Evolutionary conservation across 2,797 vertebrate genomes (phyloP), one percentile per base, ranked within the genome.

Genomic region (Prionace glauca): DNA sequence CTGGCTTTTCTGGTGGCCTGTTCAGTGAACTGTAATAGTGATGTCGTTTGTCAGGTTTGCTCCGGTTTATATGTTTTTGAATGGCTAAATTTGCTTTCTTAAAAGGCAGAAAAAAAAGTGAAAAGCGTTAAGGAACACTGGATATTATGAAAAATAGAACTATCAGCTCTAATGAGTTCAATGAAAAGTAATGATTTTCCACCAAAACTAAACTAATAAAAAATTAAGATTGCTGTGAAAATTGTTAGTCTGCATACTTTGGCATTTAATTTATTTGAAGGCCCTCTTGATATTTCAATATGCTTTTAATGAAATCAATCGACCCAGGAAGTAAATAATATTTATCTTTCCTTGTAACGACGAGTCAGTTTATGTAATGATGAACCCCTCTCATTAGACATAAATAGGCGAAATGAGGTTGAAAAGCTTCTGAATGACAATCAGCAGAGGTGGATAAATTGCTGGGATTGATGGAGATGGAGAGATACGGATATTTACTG

Each of bases 71-170:
- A 90, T 56, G 29, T 32, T 91, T 65, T 91, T 32, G 4, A 8
- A n/a, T n/a, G 62, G 88, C 32, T 65, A 91, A 91, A 60, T 65
- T 62, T 32, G 56, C 29, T 91, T 91, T 91, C 32, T 18, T 65
- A 91, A 91, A 56, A 60, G 56, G 56, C 56, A 91, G 88, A 91
- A 62, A 65, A 91, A 90, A 91, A 56, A 91, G 29, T 62, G 62
- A 65, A 65, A 62, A 91, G 11, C 5, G 65, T 65, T n/a, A 29
- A 20, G 62, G n/a, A n/a, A 5, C 26, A 60, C 56, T 45, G 24
- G 26, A 8, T 50, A 22, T 16, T 36, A 29, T 24, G 81, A 45
- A 65, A n/a, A n/a, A 5, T 56, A 62, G 29, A 32, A n/a, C 60
- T 14, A 32, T 65, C 88, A 91, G 32, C 14, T 0, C 60, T 60